Percentiles rank a stretch among this genome's conserved stretches.
Conservation (phyloP, 2,888 invertebrate genomes). For the Hirtodrosophila trivittata region DNA sequence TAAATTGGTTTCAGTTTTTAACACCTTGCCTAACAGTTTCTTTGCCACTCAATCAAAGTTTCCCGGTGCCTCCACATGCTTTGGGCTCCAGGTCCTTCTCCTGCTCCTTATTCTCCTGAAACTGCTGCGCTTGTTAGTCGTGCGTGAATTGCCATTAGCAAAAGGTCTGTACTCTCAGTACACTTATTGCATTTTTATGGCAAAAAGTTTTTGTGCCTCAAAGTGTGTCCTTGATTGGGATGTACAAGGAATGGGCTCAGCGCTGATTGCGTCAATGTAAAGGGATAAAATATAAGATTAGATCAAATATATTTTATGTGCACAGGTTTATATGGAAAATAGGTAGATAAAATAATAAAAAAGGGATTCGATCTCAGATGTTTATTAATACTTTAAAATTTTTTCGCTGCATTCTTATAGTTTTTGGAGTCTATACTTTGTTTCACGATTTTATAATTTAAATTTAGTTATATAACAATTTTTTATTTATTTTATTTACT, state of each 20-base stretch:
- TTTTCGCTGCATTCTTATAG: too few relatives aligned
- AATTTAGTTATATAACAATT: too few relatives aligned
- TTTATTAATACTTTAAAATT: too few relatives aligned
- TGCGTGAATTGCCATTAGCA: constrained; percentile 76
- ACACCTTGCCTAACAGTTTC: constrained; percentile 64
- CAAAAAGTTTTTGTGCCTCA: constrained; percentile 53
- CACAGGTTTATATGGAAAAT: too few relatives aligned
- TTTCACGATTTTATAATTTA: too few relatives aligned
- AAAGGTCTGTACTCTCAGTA: constrained; percentile 56
- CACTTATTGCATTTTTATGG: constrained; percentile 76
- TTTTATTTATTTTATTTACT: too few relatives aligned
- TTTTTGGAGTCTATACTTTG: too few relatives aligned
- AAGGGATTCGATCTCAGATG: too few relatives aligned
- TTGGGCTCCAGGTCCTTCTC: constrained; percentile 6
- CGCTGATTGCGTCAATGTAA: constrained; percentile 31
- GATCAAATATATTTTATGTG: too few relatives aligned
- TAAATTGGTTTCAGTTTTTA: constrained; percentile 76
- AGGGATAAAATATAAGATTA: too few relatives aligned
- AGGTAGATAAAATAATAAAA: too few relatives aligned
- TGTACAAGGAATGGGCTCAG: constrained; percentile 32
- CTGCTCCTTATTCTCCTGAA: not conserved
- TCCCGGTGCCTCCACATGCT: constrained; percentile 37
- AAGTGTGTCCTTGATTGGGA: constrained; percentile 45
- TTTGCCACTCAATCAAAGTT: constrained; percentile 69
- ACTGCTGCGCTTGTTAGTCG: constrained; percentile 64